These are phyloP conservation scores for Clamator glandarius DNA, from an alignment of 2,797 vertebrate genomes.

Conservation along the genomic window DNA sequence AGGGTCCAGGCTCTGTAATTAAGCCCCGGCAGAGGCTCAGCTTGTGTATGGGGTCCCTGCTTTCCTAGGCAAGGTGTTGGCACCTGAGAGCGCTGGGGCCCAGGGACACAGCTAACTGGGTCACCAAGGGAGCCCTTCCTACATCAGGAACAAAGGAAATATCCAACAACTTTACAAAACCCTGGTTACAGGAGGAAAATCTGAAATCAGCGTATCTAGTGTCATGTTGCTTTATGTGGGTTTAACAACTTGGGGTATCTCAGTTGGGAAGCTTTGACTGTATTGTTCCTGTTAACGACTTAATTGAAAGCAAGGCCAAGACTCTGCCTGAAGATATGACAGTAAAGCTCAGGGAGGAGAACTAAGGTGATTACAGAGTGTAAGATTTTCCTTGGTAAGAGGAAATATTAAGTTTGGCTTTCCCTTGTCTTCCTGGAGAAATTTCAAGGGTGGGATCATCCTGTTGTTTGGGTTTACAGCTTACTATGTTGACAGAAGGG, in stretches of 20 bases:
- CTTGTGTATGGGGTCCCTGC: not conserved
- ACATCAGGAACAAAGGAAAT: not conserved
- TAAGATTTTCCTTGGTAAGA: constrained; percentile 16
- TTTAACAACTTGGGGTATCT: not conserved
- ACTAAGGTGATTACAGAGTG: not conserved
- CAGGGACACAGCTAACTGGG: not conserved
- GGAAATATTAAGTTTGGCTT: constrained; percentile 54
- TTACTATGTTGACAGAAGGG: constrained; percentile 7
- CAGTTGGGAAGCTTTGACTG: not conserved
- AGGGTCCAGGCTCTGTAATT: not conserved
- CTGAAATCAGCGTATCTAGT: not conserved
- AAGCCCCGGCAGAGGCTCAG: not conserved
- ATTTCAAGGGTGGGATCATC: constrained; percentile 27
- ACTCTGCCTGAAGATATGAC: not conserved
- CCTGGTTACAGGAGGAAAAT: not conserved
- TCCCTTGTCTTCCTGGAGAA: constrained; percentile 8
- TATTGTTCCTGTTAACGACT: constrained; percentile 9
- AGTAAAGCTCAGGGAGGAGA: not conserved
- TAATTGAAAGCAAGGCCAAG: not conserved
- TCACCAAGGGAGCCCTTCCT: not conserved
- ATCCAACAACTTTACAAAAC: not conserved
- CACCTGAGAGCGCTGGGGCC: not conserved
- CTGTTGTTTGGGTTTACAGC: constrained; percentile 16
- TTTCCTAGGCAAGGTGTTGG: not conserved
- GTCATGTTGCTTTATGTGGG: not conserved